Base-by-base conservation (phyloP, 2,113 vertebrate species). In the Gymnorhina tibicen region DNA sequence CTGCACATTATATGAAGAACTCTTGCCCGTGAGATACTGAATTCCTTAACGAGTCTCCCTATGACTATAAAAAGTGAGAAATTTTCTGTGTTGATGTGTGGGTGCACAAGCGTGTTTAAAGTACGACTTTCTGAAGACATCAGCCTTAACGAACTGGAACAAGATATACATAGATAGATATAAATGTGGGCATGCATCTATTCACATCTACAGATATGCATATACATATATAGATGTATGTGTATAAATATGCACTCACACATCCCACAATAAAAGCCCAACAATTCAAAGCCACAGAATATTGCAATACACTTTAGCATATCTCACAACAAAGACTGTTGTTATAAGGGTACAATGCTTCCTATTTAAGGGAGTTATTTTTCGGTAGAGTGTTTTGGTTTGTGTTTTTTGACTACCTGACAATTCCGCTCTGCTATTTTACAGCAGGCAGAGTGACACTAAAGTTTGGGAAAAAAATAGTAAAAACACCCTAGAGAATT, bases 61-160 rank as follows among this genome's bases (percentile, higher is more conserved):
- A 72, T 55, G 19, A 67, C 67, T 59, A 63, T 9, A 39, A 78
- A 82, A 62, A 75, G 75, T 85, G 67, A 74, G 47, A 68, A 49
- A 67, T 50, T 73, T 89, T 85, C 42, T 76, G 21, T 91, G 72
- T 69, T 53, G 62, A 16, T 66, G 13, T 26, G 63, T 39, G 46
- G n/a, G 42, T 49, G 22, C 28, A 80, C 10, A 58, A 73, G 47
- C n/a, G 15, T 64, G 64, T 94, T 96, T 79, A 84, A 87, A 39
- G 10, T 84, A 93, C 10, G 19, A 72, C 35, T 55, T 86, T 56
- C 59, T 68, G 73, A 93, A 58, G 62, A 91, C 16, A 17, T 35
- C 60, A 97, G 91, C 81, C 70, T 94, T 91, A 95, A 81, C 84
- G 41, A 96, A 91, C 41, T 76, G 42, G 22, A 97, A 59, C 24